Percentiles rank a stretch among this genome's conserved stretches.
phyloP scores from a whole-genome alignment of 2,113 vertebrate genomes.

The Aplodontia rufa region DNA sequence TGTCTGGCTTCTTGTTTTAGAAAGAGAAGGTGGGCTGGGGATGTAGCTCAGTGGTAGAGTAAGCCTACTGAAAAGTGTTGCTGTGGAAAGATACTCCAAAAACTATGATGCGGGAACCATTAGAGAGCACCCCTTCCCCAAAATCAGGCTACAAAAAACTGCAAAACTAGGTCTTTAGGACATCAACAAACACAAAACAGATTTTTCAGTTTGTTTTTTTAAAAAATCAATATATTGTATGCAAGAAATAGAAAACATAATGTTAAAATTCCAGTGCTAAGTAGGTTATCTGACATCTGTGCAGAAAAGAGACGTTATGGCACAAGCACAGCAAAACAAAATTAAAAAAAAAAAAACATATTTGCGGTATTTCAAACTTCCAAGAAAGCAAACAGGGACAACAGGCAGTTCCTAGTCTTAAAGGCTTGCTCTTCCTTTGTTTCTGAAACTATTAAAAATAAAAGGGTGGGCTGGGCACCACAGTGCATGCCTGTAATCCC shows the following conservation, averaged over 20 bases:
- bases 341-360: not conserved
- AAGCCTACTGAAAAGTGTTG: not conserved
- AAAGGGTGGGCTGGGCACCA: too few species aligned
- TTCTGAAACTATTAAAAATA: not conserved
- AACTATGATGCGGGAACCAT: not conserved
- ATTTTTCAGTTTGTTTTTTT: not conserved
- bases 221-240: constrained; percentile 7
- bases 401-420: not conserved
- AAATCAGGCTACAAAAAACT: not conserved
- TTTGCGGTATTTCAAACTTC: not conserved
- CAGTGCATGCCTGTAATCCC: too few species aligned
- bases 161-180: not conserved
- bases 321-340: constrained; percentile 21
- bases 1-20: not conserved
- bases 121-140: not conserved
- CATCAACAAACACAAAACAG: not conserved
- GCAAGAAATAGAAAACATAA: not conserved
- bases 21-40: not conserved
- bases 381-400: not conserved
- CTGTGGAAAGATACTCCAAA: not conserved
- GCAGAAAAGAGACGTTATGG: not conserved
- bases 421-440: not conserved
- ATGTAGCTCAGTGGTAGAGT: not conserved
- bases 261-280: constrained; percentile 41
- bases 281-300: not conserved